These are phyloP conservation scores for Ellobium chinense DNA, from an alignment of 2,888 invertebrate species.

Conservation along the genomic window DNA sequence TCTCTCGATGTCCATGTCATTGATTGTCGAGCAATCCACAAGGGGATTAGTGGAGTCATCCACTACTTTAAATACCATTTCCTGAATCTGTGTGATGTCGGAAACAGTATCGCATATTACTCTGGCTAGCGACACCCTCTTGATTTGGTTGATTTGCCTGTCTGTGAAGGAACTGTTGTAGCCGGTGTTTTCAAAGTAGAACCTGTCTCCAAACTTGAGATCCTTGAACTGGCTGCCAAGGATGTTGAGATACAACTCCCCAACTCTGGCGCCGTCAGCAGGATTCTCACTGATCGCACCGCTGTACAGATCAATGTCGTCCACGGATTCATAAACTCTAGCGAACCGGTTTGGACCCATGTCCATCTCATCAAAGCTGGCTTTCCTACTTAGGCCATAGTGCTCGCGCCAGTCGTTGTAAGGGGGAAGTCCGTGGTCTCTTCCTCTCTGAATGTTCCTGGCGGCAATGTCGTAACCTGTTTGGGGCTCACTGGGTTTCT, in stretches of 20 bases:
- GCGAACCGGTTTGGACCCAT: not conserved
- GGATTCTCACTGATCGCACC: not conserved
- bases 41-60: not conserved
- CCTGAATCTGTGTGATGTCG: not conserved
- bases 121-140: not conserved
- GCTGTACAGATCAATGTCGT: conserved; percentile 30
- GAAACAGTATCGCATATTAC: conserved; percentile 22
- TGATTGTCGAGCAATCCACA: not conserved
- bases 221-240: not conserved
- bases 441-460: conserved; percentile 42
- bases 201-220: conserved; percentile 21
- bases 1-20: conserved; percentile 12
- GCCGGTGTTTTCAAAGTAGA: conserved; percentile 12
- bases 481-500: not conserved
- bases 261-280: not conserved
- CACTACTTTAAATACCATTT: not conserved
- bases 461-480: conserved; percentile 38
- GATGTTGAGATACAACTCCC: not conserved
- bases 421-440: conserved; percentile 44
- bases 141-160: not conserved
- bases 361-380: not conserved
- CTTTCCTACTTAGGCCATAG: conserved; percentile 40
- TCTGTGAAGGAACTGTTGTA: not conserved
- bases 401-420: conserved; percentile 46
- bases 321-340: not conserved